These are phyloP conservation scores for Drosophila mayaguana DNA, from an alignment of 2,888 invertebrate genomes.

Conservation along the genomic window DNA sequence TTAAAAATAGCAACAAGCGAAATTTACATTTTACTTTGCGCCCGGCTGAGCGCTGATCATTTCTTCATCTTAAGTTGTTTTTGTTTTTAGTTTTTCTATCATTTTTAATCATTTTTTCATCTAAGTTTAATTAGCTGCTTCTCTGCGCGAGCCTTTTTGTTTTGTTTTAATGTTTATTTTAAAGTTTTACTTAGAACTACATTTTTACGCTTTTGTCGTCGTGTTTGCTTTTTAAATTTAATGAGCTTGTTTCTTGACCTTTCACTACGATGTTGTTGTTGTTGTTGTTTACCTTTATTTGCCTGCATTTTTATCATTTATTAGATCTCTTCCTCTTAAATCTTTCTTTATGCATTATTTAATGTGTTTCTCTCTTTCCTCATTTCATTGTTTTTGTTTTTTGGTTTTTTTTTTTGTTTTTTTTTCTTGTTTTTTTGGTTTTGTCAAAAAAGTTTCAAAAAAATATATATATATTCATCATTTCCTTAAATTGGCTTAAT, in stretches of 20 bases:
- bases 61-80: slow-evolving; percentile 21
- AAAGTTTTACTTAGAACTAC: slow-evolving; percentile 58
- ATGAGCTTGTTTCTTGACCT: slow-evolving; percentile 64
- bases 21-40: slow-evolving; percentile 78
- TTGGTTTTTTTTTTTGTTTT: slow-evolving; percentile 34
- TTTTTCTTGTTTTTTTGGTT: slow-evolving; percentile 35
- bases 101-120: slow-evolving; percentile 13
- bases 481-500: slow-evolving; percentile 79
- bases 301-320: slow-evolving; percentile 36
- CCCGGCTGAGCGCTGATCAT: slow-evolving; percentile 48
- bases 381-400: slow-evolving; percentile 33
- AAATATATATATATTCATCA: slow-evolving; percentile 81
- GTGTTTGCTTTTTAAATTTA: slow-evolving; percentile 58
- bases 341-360: slow-evolving; percentile 51
- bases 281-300: slow-evolving; percentile 11
- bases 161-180: slow-evolving; percentile 46
- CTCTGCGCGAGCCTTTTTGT: slow-evolving; percentile 35
- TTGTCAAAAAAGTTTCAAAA: slow-evolving; percentile 83
- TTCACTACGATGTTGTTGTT: slow-evolving; percentile 28
- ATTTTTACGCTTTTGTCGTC: slow-evolving; percentile 49
- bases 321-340: slow-evolving; percentile 24
- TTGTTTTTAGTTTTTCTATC: slow-evolving; percentile 21
- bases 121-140: slow-evolving; percentile 52
- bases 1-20: slow-evolving; percentile 83
- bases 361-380: slow-evolving; percentile 48